Percentiles rank a stretch among this genome's conserved stretches.
phyloP scores from a whole-genome alignment of 2,113 vertebrate species.

The Fulmarus glacialis region DNA sequence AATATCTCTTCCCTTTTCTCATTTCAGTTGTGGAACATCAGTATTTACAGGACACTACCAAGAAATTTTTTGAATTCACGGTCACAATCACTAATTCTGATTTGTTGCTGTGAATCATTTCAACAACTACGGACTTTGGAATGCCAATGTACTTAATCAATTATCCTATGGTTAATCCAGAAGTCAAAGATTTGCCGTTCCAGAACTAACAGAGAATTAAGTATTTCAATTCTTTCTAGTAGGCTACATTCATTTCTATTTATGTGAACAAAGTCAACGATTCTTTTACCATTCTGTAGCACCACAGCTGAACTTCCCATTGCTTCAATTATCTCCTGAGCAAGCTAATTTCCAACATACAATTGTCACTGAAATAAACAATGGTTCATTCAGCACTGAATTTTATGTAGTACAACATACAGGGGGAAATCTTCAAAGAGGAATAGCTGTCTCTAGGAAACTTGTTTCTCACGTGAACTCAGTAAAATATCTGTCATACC shows the following conservation, averaged over 20 bases:
- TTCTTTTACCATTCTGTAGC: neutral
- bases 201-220: neutral
- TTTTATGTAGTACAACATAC: neutral
- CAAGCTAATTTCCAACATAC: neutral
- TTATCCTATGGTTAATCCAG: neutral
- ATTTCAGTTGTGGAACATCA: neutral
- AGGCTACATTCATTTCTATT: neutral
- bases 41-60: neutral
- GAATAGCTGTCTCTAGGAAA: neutral
- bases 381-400: neutral
- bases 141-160: neutral
- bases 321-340: neutral
- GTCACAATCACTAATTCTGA: neutral
- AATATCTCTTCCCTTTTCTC: neutral
- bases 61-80: neutral
- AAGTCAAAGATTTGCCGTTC: neutral
- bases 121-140: neutral
- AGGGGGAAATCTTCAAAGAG: neutral
- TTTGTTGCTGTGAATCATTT: neutral
- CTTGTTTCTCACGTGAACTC: neutral
- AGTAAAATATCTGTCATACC: neutral
- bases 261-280: neutral
- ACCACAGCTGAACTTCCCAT: neutral
- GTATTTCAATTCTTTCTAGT: neutral
- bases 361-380: neutral